Conservation (phyloP, 2,888 invertebrate genomes). For the Brachyptera risi region DNA sequence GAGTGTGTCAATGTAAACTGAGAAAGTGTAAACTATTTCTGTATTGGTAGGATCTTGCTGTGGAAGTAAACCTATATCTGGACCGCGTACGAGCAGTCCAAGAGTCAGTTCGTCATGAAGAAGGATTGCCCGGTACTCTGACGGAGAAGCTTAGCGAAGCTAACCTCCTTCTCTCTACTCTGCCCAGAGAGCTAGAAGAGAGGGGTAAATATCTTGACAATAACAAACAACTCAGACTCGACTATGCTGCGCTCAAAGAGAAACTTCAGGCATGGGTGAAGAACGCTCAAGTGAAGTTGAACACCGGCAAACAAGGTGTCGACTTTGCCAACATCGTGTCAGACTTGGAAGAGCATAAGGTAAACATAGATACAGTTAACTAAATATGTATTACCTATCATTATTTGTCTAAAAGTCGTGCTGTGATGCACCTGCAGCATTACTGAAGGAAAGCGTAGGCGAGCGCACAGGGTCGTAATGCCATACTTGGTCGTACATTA, state of each 20-base stretch:
- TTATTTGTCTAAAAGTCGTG: no score
- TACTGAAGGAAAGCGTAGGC: no score
- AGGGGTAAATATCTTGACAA: conserved; percentile 73
- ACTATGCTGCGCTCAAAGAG: conserved; percentile 71
- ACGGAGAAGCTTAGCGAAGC: conserved; percentile 83
- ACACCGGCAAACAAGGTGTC: conserved; percentile 76
- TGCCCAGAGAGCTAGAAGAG: conserved; percentile 78
- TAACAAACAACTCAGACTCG: conserved; percentile 70
- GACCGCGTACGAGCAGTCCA: conserved; percentile 66
- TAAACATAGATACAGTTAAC: no score
- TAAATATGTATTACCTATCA: no score
- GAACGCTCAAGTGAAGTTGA: conserved; percentile 72
- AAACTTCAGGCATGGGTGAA: conserved; percentile 79
- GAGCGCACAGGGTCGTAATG: no score
- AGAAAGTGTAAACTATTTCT: neutral
- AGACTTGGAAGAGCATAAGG: conserved; percentile 82
- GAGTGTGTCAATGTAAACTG: no score
- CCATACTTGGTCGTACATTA: no score
- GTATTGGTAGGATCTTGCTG: conserved; percentile 48
- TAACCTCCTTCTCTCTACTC: conserved; percentile 66
- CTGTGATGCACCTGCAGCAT: no score
- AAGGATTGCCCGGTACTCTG: conserved; percentile 73
- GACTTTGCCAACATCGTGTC: conserved; percentile 80
- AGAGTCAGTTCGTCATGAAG: conserved; percentile 67
- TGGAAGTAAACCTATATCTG: conserved; percentile 65